Evolutionary conservation across 2,888 invertebrate genomes (phyloP).

Genomic region (Agrochola circellaris): DNA sequence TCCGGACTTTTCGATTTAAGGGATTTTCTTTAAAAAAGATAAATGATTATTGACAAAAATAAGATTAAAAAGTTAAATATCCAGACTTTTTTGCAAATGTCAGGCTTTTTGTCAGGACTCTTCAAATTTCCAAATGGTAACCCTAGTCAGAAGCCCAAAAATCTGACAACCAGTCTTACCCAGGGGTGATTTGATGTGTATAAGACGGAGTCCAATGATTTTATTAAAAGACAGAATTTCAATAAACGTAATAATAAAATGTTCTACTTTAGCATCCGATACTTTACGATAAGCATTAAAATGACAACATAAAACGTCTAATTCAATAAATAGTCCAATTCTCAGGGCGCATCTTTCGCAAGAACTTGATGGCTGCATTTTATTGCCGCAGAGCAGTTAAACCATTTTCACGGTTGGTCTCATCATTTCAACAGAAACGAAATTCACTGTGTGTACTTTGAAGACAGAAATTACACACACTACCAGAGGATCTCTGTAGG

Average conservation of each 20-base stretch:
- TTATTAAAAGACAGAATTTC: conserved; percentile 21
- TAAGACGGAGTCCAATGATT: no score
- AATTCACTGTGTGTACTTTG: conserved; percentile 46
- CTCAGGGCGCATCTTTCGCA: conserved; percentile 71
- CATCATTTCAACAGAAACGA: conserved; percentile 61
- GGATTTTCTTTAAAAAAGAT: no score
- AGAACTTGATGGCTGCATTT: conserved; percentile 75
- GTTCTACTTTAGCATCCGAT: conserved; percentile 47
- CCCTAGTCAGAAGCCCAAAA: no score
- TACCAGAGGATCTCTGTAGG: not conserved
- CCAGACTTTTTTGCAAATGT: no score
- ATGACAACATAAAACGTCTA: conserved; percentile 60
- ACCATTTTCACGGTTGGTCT: conserved; percentile 72
- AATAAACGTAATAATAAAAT: conserved; percentile 48
- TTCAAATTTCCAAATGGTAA: no score
- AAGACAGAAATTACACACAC: conserved; percentile 48
- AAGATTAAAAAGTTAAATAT: no score
- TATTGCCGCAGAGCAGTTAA: conserved; percentile 74
- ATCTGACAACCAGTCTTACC: no score
- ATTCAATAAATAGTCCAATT: conserved; percentile 73
- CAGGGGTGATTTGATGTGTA: no score
- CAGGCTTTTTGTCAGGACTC: no score
- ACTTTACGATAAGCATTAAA: conserved; percentile 63
- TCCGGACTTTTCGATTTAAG: no score
- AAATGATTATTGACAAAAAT: no score